Evolutionary conservation across 2,113 vertebrate genomes (phyloP), one percentile per base, ranked within the genome.

Genomic region (Chionomys nivalis): DNA sequence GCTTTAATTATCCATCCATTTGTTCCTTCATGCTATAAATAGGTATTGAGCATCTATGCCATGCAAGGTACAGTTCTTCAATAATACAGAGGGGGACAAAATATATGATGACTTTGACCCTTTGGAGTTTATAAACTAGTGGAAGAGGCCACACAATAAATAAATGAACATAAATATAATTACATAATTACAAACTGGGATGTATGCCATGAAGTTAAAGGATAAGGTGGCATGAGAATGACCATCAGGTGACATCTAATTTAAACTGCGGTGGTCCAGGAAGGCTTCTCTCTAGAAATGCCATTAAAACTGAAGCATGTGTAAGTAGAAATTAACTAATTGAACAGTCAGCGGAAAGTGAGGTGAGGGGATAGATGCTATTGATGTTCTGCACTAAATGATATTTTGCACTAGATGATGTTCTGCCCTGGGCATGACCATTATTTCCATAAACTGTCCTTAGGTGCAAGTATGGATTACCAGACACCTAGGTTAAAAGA

Each of bases 101-200:
- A 94, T 68, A 83, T 23, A 66, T 79, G 44, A 89, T 89, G 23
- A 61, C 8, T 47, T 58, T 88, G 72, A 39, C 66, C 66, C 86
- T 92, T 81, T 52, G 28, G 94, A 85, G 26, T 61, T 94, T 89
- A 49, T 31, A 75, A 77, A 91, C 47, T 93, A 93, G 77, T 63
- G 39, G 89, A 89, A 86, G 55, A 91, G 47, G 61, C 63, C 26
- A 95, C 66, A 93, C 52, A 86, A 79, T 95, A 63, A 79, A 77
- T 91, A 86, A 94, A 47, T 68, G 85, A 89, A 65, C 47, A 75
- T 89, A 91, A 89, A 89, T 93, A 91, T 86, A 95, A 94, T 92
- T 85, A 72, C 28, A 78, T 89, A 89, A 96, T 94, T 95, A 66
- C 72, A 95, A 65, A 95, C 55, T 66, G 44, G 65, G 72, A 92